Base-by-base conservation (phyloP, 2,113 vertebrate species). In the Amphilophus citrinellus region DNA sequence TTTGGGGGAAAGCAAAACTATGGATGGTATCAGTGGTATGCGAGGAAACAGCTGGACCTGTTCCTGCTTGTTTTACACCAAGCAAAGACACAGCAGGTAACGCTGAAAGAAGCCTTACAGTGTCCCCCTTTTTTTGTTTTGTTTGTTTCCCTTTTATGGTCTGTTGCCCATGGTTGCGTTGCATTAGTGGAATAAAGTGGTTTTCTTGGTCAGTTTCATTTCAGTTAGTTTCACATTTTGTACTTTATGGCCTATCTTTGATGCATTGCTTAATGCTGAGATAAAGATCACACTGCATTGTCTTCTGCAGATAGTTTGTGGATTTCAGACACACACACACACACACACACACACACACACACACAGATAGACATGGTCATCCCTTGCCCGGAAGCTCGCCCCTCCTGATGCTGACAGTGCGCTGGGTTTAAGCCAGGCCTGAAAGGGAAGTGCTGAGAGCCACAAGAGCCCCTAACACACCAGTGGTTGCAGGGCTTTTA, bases 371-470 rank as follows among this genome's bases (percentile, higher is more conserved):
- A 81, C 60, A 87, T 77, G 80, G 39, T 78, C 17, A 17, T 20
- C 80, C 68, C 66, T 77, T 80, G 77, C 63, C 85, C 75, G 79
- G 90, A 92, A 88, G 86, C 81, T 82, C 73, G 61, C 42, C 83
- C 63, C 80, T 44, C 50, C 90, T 86, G 79, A 77, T 93, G 94
- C 95, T 96, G 95, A 95, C 95, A 42, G 77, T 65, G 94, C 90
- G 60, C 68, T 15, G 89, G 88, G 76, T 63, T 77, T 96, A 96
- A 96, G 95, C 94, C 92, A 44, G 90, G 80, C 68, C 89, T 95
- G 93, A 95, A 95, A 95, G 93, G 90, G 94, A 96, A 94, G 84
- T 95, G 94, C 95, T 96, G 95, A 95, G 91, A 89, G 85, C 84
- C 88, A 94, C 90, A 89, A 77, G 84, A 91, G 87, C 80, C 86